Percentiles rank a stretch among this genome's conserved stretches.
These are phyloP conservation scores for Brotula barbata DNA, from an alignment of 2,797 vertebrate genomes.

Conservation along the genomic window DNA sequence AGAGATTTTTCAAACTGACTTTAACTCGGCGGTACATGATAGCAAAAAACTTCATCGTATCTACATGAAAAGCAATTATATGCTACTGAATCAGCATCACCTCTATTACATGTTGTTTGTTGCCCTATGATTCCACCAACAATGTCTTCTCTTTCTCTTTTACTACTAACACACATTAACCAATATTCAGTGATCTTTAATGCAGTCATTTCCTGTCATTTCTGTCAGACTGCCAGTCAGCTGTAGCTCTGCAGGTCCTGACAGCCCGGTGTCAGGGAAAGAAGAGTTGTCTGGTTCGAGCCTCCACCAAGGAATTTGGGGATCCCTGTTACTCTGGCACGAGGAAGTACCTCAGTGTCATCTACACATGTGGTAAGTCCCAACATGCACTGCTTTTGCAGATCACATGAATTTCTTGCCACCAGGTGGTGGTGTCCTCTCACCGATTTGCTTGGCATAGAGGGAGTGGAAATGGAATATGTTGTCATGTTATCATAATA, in stretches of 20 bases:
- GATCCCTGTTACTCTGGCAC: conserved; percentile 89
- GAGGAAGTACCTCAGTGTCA: conserved; percentile 89
- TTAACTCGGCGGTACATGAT: too few species aligned
- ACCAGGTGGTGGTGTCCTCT: conserved; percentile 64
- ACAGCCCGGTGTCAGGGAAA: conserved; percentile 85
- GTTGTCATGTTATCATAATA: neutral
- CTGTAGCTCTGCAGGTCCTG: conserved; percentile 82
- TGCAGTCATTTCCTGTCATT: neutral
- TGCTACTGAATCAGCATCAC: too few species aligned
- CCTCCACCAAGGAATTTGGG: conserved; percentile 86
- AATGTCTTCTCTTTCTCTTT: neutral
- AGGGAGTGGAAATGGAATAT: too few species aligned
- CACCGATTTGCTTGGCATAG: conserved; percentile 18
- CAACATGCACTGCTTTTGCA: neutral
- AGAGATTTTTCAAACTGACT: too few species aligned
- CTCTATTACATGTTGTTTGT: too few species aligned
- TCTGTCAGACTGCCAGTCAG: conserved; percentile 84
- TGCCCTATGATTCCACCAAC: too few species aligned
- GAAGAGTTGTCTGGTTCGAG: conserved; percentile 84
- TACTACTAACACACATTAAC: neutral
- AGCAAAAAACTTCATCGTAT: too few species aligned
- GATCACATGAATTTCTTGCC: conserved; percentile 15
- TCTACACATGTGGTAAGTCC: conserved; percentile 90
- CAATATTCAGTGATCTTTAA: neutral
- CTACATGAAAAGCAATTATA: too few species aligned